A percentile compares a stretch with the other conserved stretches of the same genome.
These are phyloP conservation scores for Eremobia ochroleuca DNA, from an alignment of 2,888 invertebrate species.

Conservation along the genomic window DNA sequence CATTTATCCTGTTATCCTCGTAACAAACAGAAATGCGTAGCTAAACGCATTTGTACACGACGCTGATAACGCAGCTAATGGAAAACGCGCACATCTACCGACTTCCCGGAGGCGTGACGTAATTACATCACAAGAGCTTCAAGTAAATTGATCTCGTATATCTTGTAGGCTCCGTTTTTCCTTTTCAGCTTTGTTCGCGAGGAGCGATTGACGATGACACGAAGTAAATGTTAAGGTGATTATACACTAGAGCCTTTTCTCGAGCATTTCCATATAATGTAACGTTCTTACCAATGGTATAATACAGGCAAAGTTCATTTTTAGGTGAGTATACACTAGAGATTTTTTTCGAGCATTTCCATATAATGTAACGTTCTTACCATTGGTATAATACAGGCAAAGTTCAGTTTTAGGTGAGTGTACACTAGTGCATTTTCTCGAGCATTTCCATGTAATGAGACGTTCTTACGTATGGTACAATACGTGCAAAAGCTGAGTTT, in stretches of 20 bases:
- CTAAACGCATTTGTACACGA: constrained; percentile 59
- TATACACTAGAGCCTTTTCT: not conserved
- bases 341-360: too few species aligned
- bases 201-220: constrained; percentile 4
- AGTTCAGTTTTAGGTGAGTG: too few species aligned
- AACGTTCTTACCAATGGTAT: not conserved
- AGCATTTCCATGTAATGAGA: too few species aligned
- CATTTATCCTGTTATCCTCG: constrained; percentile 37
- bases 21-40: constrained; percentile 52
- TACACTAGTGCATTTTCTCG: too few species aligned
- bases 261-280: not conserved
- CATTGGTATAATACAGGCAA: too few species aligned
- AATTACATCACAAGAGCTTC: constrained; percentile 58
- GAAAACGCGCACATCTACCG: constrained; percentile 47
- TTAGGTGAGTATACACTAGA: too few species aligned
- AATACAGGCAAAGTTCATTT: not conserved
- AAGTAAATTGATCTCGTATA: constrained; percentile 45
- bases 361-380: too few species aligned
- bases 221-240: not conserved
- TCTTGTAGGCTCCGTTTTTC: constrained; percentile 31
- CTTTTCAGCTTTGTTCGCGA: constrained; percentile 2
- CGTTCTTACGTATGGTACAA: too few species aligned
- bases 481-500: too few species aligned
- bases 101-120: constrained; percentile 45
- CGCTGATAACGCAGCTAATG: constrained; percentile 62